Percentiles rank a stretch among this genome's conserved stretches.
phyloP scores from a whole-genome alignment of 2,888 invertebrate genomes.

The Amiota mariae region DNA sequence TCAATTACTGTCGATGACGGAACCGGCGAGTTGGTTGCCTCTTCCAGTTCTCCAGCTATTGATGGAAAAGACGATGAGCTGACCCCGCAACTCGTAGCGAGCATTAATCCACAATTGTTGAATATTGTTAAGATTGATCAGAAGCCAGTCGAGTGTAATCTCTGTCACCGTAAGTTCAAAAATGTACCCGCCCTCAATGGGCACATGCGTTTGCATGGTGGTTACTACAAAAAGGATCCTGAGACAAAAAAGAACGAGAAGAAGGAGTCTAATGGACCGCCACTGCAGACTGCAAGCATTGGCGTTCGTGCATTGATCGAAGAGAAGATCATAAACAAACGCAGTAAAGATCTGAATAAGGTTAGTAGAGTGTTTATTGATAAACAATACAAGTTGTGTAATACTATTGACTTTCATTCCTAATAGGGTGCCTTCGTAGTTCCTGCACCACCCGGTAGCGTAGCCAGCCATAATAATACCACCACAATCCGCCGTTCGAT shows the following conservation, averaged over 20 bases:
- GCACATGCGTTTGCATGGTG: conserved; percentile 97
- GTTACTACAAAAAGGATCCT: conserved; percentile 95
- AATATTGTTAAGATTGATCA: conserved; percentile 77
- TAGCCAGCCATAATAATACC: conserved; percentile 44
- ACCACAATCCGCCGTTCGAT: conserved; percentile 68
- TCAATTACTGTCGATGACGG: conserved; percentile 67
- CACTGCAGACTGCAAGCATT: conserved; percentile 92
- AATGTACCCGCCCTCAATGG: conserved; percentile 98
- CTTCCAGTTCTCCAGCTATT: conserved; percentile 53
- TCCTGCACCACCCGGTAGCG: conserved; percentile 71
- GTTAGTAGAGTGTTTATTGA: conserved; percentile 48
- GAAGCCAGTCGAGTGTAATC: conserved; percentile 94
- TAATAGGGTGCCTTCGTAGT: conserved; percentile 73
- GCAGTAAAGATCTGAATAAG: conserved; percentile 75
- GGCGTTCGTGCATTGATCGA: conserved; percentile 92
- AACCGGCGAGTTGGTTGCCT: conserved; percentile 55
- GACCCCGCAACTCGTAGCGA: conserved; percentile 62
- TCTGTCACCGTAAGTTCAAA: conserved; percentile 96
- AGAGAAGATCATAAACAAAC: conserved; percentile 93
- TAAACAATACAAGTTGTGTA: neutral
- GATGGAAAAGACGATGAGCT: conserved; percentile 61
- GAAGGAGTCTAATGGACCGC: conserved; percentile 87
- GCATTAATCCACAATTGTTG: conserved; percentile 69
- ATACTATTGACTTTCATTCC: neutral
- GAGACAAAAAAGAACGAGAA: conserved; percentile 90